Percentiles rank a stretch among this genome's conserved stretches.
These are phyloP conservation scores for Tyria jacobaeae DNA, from an alignment of 2,888 invertebrate species.

Conservation along the genomic window DNA sequence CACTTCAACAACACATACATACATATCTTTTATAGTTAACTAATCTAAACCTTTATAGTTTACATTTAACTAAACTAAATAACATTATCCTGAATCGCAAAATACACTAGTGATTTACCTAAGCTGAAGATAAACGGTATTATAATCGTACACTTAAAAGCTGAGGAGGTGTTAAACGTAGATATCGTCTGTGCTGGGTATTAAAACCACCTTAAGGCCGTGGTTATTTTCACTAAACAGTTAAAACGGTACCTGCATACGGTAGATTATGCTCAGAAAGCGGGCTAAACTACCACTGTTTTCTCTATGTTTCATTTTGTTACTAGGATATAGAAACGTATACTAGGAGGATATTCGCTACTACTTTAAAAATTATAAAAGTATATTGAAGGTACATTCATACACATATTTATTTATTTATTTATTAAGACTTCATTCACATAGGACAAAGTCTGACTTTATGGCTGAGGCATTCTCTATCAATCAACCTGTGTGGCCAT, in stretches of 20 bases:
- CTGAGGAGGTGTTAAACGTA: constrained; percentile 1
- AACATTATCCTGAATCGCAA: background rate
- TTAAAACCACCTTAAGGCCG: constrained; percentile 1
- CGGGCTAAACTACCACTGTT: background rate
- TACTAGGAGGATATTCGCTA: no score
- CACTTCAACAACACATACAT: no score
- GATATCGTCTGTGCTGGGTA: background rate
- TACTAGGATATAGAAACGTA: no score
- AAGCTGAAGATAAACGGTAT: constrained; percentile 1
- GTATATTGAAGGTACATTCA: no score
- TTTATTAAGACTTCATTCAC: no score
- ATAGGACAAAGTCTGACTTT: no score
- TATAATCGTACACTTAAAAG: background rate
- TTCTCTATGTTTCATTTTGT: background rate
- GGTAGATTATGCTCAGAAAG: background rate
- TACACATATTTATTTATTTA: no score
- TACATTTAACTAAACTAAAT: background rate
- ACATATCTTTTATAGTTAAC: no score
- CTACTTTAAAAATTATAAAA: no score
- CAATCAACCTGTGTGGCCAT: no score
- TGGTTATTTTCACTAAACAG: constrained; percentile 3
- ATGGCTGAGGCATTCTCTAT: no score
- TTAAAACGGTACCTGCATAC: background rate
- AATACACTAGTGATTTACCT: background rate
- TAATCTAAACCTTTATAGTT: no score